A percentile compares a stretch with the other conserved stretches of the same genome.
These are phyloP conservation scores for Cottoperca gobio DNA, from an alignment of 2,797 vertebrate genomes.

Conservation along the genomic window DNA sequence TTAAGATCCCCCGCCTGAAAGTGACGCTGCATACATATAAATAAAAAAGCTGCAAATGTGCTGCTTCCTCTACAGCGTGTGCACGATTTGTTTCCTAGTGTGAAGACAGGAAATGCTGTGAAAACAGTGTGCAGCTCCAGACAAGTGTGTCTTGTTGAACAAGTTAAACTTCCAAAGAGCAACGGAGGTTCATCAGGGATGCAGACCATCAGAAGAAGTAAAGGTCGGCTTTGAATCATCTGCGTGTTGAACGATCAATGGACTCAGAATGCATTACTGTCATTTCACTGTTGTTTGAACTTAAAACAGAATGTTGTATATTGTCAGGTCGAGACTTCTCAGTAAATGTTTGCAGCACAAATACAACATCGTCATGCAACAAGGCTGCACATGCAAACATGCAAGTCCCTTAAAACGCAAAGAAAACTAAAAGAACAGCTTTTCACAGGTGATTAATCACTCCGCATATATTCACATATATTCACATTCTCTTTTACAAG, in stretches of 20 bases:
- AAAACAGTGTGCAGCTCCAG: background rate
- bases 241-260: constrained; percentile 70
- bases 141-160: constrained; percentile 37
- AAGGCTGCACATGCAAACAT: background rate
- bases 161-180: constrained; percentile 53
- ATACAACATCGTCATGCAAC: constrained; percentile 1
- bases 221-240: constrained; percentile 79
- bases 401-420: background rate
- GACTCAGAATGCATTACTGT: constrained; percentile 66
- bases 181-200: constrained; percentile 72
- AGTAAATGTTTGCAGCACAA: constrained; percentile 41
- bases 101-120: background rate
- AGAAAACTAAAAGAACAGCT: too few relatives aligned
- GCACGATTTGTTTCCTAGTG: background rate
- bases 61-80: background rate
- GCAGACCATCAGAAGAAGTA: constrained; percentile 60
- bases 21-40: background rate
- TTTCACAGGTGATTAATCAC: too few relatives aligned
- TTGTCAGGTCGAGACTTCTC: constrained; percentile 12
- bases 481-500: too few relatives aligned
- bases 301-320: constrained; percentile 35
- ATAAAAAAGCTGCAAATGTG: constrained; percentile 8
- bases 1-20: background rate
- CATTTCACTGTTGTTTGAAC: constrained; percentile 53
- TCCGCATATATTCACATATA: too few relatives aligned